Base-by-base conservation (phyloP, 2,888 invertebrate genomes). In the Ophion costatus region DNA sequence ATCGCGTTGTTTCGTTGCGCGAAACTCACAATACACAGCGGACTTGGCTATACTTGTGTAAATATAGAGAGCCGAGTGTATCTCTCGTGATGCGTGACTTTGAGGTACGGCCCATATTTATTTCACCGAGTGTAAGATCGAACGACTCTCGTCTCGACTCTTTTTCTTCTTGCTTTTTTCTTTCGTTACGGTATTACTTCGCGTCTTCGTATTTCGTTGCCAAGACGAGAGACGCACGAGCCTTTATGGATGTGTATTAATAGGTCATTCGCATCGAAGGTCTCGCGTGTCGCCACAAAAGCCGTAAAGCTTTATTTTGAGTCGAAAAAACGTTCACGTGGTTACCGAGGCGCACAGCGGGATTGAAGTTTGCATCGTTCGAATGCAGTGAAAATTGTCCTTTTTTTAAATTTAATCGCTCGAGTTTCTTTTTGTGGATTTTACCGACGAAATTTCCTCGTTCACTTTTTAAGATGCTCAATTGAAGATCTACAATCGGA, bases 101-200 rank as follows among this genome's bases (percentile, higher is more conserved):
- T 79, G 80, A 80, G 83, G 81, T 83, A 87, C 87, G 86, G 88
- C 86, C 87, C 80, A 87, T 89, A 89, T 89, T 88, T 87, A 88
- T 88, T 89, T 88, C 73, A 66, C 29, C 51, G 59, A 45, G 57
- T 64, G 24, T 63, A 59, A 45, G 61, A 63, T 59, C 74, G 57
- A 63, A 56, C 45, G 20, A 24, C 42, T 64, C 59, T 77, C 38
- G 20, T 77, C 42, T 67, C 61, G 59, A 10, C 14, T 45, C 10
- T 74, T 17, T 63, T 24, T 42, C 42, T 51, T 42, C 17, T 57
- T 22, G 14, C 29, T 38, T 67, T 64, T 51, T 33, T 67, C 22
- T 67, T 63, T 78, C 78, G 70, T 70, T 76, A 78, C 78, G 78
- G 70, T 78, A 38, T 51, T 61, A 69, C 45, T 69, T 22, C 45